Evolutionary conservation across 2,797 vertebrate genomes (phyloP).

Genomic region (Chelon labrosus): DNA sequence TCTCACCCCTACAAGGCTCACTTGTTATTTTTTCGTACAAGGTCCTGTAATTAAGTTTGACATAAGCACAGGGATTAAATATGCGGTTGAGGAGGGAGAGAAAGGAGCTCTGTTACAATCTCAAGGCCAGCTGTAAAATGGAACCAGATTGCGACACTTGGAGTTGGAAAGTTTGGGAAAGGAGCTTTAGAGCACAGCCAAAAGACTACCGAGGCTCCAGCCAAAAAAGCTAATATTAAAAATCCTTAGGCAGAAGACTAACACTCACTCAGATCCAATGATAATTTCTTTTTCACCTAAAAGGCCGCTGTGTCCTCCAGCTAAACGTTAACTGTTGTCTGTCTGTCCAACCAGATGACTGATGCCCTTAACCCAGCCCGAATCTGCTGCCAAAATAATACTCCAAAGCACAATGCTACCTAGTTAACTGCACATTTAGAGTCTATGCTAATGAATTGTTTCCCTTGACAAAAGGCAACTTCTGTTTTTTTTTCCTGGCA

Average conservation of each 20-base stretch:
- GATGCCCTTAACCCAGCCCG: slow-evolving; percentile 36
- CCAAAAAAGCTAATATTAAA: slow-evolving; percentile 80
- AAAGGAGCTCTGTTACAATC: slow-evolving; percentile 92
- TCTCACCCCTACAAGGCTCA: slow-evolving; percentile 85
- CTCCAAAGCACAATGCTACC: slow-evolving; percentile 47
- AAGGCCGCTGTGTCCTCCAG: slow-evolving; percentile 56
- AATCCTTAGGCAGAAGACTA: slow-evolving; percentile 79
- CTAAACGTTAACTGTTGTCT: slow-evolving; percentile 69
- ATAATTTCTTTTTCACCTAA: slow-evolving; percentile 71
- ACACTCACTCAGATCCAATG: slow-evolving; percentile 73
- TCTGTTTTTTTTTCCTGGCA: slow-evolving; percentile 39
- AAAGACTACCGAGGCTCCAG: slow-evolving; percentile 61
- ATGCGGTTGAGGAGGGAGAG: slow-evolving; percentile 94
- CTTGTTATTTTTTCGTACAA: slow-evolving; percentile 99
- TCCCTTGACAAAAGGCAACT: slow-evolving; percentile 29
- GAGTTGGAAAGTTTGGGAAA: slow-evolving; percentile 87
- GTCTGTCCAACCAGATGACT: slow-evolving; percentile 61
- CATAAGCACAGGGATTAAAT: slow-evolving; percentile 99
- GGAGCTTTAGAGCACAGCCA: slow-evolving; percentile 72
- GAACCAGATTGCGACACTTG: slow-evolving; percentile 91
- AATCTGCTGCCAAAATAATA: slow-evolving; percentile 49
- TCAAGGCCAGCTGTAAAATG: slow-evolving; percentile 91
- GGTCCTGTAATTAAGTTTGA: slow-evolving; percentile 99
- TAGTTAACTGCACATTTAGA: slow-evolving; percentile 53
- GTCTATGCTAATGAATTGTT: slow-evolving; percentile 34